Percentiles rank a stretch among this genome's conserved stretches.
Conservation (phyloP, 1,140 invertebrate species). For the Apis mellifera region Amel_HAv3.1 CM009937.2:2429001-2429500, state of each 20-base stretch:
- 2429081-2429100: conserved; percentile 6
- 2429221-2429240: conserved; percentile 9
- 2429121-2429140: conserved; percentile 36
- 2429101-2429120: conserved; percentile 28
- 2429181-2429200: too few relatives aligned
- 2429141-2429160: conserved; percentile 46
- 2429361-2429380: too few relatives aligned
- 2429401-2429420: too few relatives aligned
- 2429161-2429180: conserved; percentile 12
- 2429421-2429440: too few relatives aligned
- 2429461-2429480: too few relatives aligned
- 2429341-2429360: too few relatives aligned
- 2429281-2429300: neutral
- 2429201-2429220: neutral
- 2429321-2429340: conserved; percentile 4
- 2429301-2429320: neutral
- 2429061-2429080: conserved; percentile 54
- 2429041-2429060: conserved; percentile 34
- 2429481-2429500: too few relatives aligned
- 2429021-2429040: conserved; percentile 31
- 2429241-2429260: neutral
- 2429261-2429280: neutral
- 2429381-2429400: too few relatives aligned
- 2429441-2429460: too few relatives aligned
- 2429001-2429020: conserved; percentile 28